These are phyloP conservation scores for Conomelus anceps DNA, from an alignment of 2,888 invertebrate genomes.

Conservation along the genomic window DNA sequence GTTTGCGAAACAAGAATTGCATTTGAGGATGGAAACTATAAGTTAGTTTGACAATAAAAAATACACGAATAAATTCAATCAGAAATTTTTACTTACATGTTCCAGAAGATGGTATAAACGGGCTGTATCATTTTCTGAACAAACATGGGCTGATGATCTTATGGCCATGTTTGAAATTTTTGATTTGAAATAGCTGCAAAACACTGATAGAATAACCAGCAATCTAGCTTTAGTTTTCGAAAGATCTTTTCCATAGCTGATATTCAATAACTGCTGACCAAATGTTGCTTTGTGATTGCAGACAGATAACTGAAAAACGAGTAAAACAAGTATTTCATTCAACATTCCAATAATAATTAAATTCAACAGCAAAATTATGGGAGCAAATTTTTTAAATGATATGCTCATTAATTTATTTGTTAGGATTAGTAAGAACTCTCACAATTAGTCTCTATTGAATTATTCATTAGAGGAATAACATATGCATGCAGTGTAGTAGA, in stretches of 20 bases:
- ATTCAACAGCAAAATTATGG: neutral
- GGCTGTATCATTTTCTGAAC: neutral
- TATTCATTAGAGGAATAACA: too few species aligned
- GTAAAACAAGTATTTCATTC: neutral
- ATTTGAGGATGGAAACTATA: too few species aligned
- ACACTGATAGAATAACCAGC: conserved; percentile 32
- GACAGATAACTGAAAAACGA: conserved; percentile 33
- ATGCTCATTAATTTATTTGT: neutral
- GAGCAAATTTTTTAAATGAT: neutral
- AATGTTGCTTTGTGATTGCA: conserved; percentile 49
- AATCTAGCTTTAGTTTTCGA: conserved; percentile 28
- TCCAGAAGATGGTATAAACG: neutral
- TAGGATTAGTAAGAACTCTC: too few species aligned
- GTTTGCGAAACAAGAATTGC: too few species aligned
- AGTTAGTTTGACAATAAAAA: too few species aligned
- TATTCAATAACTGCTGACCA: conserved; percentile 74
- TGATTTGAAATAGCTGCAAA: conserved; percentile 31
- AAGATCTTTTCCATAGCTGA: conserved; percentile 54
- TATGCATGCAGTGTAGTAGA: too few species aligned
- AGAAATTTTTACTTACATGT: neutral
- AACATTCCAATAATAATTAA: neutral
- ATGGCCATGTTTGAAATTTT: conserved; percentile 17
- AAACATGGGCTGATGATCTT: neutral
- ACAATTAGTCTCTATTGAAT: too few species aligned
- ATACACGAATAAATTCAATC: neutral